Conservation (phyloP, 53 echinoderm and acorn worm genomes). For the Arbacia lixula region DNA sequence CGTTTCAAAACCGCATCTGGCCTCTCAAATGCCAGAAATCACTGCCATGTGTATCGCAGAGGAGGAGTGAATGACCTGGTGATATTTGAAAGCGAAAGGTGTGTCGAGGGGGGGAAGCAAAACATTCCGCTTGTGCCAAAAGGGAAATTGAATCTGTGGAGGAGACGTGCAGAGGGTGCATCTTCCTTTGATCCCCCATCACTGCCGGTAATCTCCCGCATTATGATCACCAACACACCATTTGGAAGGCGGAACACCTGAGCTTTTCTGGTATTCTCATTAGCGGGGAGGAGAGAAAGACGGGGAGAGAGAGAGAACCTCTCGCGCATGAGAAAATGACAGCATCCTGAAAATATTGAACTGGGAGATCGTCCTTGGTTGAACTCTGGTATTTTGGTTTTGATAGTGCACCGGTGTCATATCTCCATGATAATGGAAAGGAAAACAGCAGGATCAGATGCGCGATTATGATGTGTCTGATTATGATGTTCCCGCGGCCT, state of each 20-base stretch:
- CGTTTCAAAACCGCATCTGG: no score
- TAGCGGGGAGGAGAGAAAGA: background rate
- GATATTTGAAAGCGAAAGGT: constrained; percentile 39
- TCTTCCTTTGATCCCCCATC: constrained; percentile 12
- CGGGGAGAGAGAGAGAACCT: background rate
- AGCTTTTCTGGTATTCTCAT: constrained; percentile 32
- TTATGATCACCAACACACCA: background rate
- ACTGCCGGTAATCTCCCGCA: background rate
- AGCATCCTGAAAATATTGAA: no score
- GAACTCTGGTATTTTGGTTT: no score
- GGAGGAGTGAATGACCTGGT: constrained; percentile 41
- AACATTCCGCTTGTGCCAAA: constrained; percentile 50
- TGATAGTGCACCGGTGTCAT: no score
- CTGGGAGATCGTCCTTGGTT: no score
- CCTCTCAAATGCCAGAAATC: no score
- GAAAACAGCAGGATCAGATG: no score
- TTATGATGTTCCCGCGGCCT: no score
- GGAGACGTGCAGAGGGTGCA: background rate
- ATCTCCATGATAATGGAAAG: no score
- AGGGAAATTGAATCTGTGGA: constrained; percentile 34
- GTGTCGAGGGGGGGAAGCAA: background rate
- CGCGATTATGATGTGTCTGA: no score
- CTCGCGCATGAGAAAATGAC: background rate
- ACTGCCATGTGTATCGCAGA: no score
- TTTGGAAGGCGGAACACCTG: constrained; percentile 38